These are phyloP conservation scores for Melanerpes formicivorus DNA, from an alignment of 2,113 vertebrate genomes.

Conservation along the genomic window DNA sequence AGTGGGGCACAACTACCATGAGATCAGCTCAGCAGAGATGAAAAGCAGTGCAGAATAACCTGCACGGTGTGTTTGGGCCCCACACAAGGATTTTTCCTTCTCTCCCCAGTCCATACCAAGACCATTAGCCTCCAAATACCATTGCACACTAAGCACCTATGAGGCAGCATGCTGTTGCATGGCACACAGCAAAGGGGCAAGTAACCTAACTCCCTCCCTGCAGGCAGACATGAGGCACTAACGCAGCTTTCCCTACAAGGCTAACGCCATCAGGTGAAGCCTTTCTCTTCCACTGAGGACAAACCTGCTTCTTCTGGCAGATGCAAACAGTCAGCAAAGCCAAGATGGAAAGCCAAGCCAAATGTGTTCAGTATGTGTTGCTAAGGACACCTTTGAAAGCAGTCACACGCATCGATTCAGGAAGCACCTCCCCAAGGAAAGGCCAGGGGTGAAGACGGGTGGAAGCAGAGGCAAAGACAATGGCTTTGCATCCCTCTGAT, in stretches of 20 bases:
- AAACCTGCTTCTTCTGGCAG: neutral
- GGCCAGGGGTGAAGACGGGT: neutral
- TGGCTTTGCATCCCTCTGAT: neutral
- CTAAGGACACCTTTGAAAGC: neutral
- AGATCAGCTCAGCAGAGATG: neutral
- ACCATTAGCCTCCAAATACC: neutral
- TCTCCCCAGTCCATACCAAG: neutral
- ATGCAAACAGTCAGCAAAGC: neutral
- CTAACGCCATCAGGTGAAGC: neutral
- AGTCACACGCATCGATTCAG: neutral
- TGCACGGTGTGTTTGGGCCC: neutral
- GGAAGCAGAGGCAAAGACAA: neutral
- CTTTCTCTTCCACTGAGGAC: neutral
- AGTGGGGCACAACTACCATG: rapidly evolving
- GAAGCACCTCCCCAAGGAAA: neutral
- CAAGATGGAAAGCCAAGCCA: neutral
- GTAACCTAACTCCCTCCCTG: neutral
- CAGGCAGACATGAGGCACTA: rapidly evolving
- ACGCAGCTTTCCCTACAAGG: neutral
- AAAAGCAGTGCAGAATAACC: neutral
- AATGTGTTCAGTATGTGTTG: neutral
- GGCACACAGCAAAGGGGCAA: neutral
- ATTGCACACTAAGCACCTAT: rapidly evolving
- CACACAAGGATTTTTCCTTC: neutral
- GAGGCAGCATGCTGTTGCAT: neutral